phyloP scores from a whole-genome alignment of 1,140 invertebrate genomes.

The Neotoxoptera formosana region DNA sequence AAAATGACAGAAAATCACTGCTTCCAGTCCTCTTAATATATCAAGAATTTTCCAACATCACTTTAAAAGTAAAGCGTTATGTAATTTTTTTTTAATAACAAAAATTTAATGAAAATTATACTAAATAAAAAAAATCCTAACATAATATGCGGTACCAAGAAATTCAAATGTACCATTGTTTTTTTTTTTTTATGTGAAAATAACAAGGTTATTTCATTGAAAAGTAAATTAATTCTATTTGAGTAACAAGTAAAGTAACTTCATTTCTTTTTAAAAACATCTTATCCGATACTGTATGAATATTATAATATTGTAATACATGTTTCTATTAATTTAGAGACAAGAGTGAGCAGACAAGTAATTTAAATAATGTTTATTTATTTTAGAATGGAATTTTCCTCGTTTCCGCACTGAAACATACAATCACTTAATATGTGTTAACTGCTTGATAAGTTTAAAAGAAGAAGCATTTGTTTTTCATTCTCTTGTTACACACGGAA shows the following conservation, averaged over 20 bases:
- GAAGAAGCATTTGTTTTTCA: constrained; percentile 71
- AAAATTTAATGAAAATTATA: background rate
- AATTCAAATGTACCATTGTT: too few species aligned
- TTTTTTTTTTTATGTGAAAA: too few species aligned
- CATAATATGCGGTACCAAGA: background rate
- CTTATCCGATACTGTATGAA: background rate
- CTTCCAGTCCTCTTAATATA: too few species aligned
- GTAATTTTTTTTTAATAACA: background rate
- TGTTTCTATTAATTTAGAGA: background rate
- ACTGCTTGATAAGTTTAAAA: constrained; percentile 67
- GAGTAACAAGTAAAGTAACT: too few species aligned
- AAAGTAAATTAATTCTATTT: too few species aligned
- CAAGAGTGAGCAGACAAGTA: background rate
- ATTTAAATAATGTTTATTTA: constrained; percentile 44
- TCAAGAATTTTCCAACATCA: too few species aligned
- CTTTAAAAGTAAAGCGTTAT: too few species aligned
- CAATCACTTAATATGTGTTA: constrained; percentile 61
- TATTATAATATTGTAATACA: background rate
- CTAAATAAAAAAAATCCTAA: background rate
- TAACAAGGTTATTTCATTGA: too few species aligned
- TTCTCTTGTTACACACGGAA: constrained; percentile 63
- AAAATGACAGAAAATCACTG: too few species aligned
- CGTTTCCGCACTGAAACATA: constrained; percentile 59
- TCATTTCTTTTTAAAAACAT: too few species aligned
- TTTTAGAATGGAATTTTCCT: constrained; percentile 60